Evolutionary conservation across 2,888 invertebrate genomes (phyloP), one percentile per base, ranked within the genome.

Genomic region (Spicauda simplicius): DNA sequence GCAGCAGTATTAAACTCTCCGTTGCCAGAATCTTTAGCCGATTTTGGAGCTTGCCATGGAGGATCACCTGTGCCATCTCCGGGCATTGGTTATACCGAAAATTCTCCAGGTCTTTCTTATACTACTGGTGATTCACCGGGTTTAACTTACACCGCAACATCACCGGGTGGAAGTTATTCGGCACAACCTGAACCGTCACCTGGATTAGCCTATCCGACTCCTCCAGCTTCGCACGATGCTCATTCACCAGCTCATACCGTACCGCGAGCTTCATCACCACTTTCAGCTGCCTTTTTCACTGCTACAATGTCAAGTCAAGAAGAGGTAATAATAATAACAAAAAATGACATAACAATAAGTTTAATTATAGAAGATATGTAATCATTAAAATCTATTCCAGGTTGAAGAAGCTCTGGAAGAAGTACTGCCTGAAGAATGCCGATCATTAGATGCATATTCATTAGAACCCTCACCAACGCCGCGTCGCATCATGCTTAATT

Each of bases 181-280:
- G 86, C 86, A 53, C 91, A 91, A 63, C 83, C 91, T 3, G 86
- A 88, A 66, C 84, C 89, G 69, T 96, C 96, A n/a, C 96, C 96
- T 0, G 95, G 96, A 48, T 94, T 97, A 52, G 85, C 97, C 20
- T 97, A 97, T 81, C 97, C 97, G 2, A 97, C 97, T 10, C 97
- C 97, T 20, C 97, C 97, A 5, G 97, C 97, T 0, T 97, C 97
- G 75, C 97, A 97, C 76, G 97, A 97, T 88, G 97, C 97, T 20
- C 95, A 96, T 69, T 95, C 96, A 71, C 96, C 96, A 70, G 88
- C 89, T 10, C 90, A 91, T 68, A 85, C 90, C 8, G 95, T 95
- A 2, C 95, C 96, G 14, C 96, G 97, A 70, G 96, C 96, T 0
- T 97, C 97, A 8, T 97, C 97, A 2, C 97, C 97, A 1, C 88